Evolutionary conservation across 2,888 invertebrate species (phyloP).

Genomic region (Melangyna quadrimaculata): DNA sequence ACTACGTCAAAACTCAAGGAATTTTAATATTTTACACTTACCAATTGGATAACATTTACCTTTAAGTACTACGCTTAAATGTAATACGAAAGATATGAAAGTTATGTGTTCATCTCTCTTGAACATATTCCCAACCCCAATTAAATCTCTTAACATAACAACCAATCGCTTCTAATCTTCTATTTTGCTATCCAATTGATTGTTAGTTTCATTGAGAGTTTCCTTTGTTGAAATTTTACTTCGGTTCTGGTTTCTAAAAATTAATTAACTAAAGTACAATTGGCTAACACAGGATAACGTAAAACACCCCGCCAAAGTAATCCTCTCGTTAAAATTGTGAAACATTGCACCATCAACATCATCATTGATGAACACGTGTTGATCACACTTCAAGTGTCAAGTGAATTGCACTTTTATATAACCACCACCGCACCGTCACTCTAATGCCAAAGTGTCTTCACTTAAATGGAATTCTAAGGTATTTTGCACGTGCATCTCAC

Average conservation of each 20-base stretch:
- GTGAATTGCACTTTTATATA: slow-evolving; percentile 63
- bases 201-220: not conserved
- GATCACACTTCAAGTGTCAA: slow-evolving; percentile 71
- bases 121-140: not conserved
- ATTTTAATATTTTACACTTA: too few species aligned
- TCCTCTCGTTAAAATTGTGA: slow-evolving; percentile 23
- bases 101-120: not conserved
- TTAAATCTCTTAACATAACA: not conserved
- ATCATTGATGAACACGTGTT: slow-evolving; percentile 56
- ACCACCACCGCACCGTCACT: not conserved
- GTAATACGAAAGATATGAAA: too few species aligned
- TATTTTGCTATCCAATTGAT: not conserved
- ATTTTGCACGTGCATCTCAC: slow-evolving; percentile 53
- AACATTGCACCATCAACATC: slow-evolving; percentile 63
- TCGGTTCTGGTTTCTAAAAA: not conserved
- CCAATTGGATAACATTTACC: too few species aligned
- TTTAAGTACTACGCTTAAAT: too few species aligned
- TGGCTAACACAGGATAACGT: not conserved
- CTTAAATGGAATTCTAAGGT: slow-evolving; percentile 34
- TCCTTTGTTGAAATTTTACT: not conserved
- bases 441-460: not conserved
- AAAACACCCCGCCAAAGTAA: not conserved
- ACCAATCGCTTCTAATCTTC: not conserved
- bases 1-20: too few species aligned
- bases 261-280: slow-evolving; percentile 47